A percentile compares a stretch with the other conserved stretches of the same genome.
Conservation (phyloP, 2,113 vertebrate species). For the Ceyx margarethae region DNA sequence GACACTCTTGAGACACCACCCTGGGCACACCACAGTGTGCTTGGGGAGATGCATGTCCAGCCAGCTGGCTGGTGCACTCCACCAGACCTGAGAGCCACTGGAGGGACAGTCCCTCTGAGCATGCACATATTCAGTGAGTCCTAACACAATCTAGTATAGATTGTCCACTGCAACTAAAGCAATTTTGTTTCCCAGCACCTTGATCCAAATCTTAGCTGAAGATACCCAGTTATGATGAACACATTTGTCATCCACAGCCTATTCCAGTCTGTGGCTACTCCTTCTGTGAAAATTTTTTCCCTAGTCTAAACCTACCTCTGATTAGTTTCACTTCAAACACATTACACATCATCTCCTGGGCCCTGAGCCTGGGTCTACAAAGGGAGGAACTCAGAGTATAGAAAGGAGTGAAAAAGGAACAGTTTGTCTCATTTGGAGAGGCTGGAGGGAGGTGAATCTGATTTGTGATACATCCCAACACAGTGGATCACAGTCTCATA, state of each 20-base stretch:
- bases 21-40: neutral
- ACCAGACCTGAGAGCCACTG: neutral
- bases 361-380: accelerated
- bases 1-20: neutral
- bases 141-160: neutral
- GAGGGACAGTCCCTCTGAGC: neutral
- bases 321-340: neutral
- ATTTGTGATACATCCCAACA: neutral
- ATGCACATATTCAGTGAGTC: neutral
- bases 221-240: neutral
- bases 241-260: neutral
- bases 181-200: neutral
- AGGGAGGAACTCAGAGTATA: neutral
- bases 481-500: neutral
- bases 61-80: neutral
- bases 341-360: neutral
- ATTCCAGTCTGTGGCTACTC: no score
- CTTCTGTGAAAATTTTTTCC: no score
- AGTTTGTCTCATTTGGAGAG: neutral
- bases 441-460: neutral
- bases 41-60: neutral
- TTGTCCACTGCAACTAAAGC: neutral
- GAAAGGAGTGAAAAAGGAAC: neutral
- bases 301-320: neutral
- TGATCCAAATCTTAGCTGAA: neutral